Percentiles rank a stretch among this genome's conserved stretches.
Conservation (phyloP, 35 echinoderm and acorn worm species). For the Ptychodera flava region DNA sequence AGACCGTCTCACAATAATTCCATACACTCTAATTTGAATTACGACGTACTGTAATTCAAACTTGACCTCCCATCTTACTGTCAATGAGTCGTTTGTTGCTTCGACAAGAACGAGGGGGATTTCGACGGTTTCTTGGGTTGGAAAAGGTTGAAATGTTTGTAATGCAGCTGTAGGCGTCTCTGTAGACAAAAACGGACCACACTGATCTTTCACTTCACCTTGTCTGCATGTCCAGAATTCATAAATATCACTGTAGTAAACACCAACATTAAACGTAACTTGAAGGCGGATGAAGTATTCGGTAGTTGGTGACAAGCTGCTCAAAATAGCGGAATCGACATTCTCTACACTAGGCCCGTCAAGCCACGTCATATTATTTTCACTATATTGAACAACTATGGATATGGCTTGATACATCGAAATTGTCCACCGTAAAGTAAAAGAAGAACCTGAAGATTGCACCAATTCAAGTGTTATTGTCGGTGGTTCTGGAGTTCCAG, state of each 20-base stretch:
- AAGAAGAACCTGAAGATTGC: not conserved
- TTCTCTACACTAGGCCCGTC: not conserved
- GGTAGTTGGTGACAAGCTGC: not conserved
- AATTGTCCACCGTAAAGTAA: not conserved
- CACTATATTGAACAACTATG: not conserved
- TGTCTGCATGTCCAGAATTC: not conserved
- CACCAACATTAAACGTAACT: not conserved
- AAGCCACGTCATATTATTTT: not conserved
- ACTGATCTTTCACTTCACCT: not conserved
- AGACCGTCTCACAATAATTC: not conserved
- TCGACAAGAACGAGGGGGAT: not conserved
- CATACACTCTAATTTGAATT: not conserved
- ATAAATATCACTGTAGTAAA: not conserved
- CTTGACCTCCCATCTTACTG: not conserved
- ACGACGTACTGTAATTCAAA: not conserved
- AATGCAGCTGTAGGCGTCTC: not conserved
- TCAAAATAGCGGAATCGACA: not conserved
- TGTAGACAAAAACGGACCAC: not conserved
- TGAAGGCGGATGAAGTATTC: not conserved
- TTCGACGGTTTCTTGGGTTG: not conserved
- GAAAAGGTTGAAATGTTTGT: not conserved
- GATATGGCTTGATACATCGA: not conserved
- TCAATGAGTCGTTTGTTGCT: not conserved
- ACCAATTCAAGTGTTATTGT: not conserved
- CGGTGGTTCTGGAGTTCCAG: not conserved